Base-by-base conservation (phyloP, 30 jellyfish, hydroid and myxozoan species). In the Mastigias papua region DNA sequence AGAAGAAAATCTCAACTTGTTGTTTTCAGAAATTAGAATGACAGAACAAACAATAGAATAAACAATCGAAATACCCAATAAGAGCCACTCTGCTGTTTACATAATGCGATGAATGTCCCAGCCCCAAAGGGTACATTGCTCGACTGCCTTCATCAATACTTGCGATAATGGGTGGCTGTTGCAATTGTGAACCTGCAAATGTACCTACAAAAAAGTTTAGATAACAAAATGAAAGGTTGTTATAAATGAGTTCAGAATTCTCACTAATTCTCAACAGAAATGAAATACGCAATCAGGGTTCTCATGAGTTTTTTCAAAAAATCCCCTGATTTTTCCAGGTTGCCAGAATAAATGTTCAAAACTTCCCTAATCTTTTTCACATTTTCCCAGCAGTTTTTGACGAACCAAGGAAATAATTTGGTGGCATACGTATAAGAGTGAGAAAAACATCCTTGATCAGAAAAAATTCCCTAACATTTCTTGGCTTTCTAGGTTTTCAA, bases 31-130 rank as follows among this genome's bases (percentile, higher is more conserved):
- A 37, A 3, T 3, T 37, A 37, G 11, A 6, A 37, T 37, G 6
- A 11, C 54, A 3, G 54, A 37, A n/a, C n/a, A n/a, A n/a, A n/a
- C n/a, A n/a, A 37, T 37, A 37, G 54, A 37, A 37, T 37, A 11
- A 51, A 51, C 16, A 21, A 17, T 5, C 5, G 32, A 32, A 80
- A 4, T 46, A 89, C 97, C 99, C 99, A 28, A 94, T 83, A 13
- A 94, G 91, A 22, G 95, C 99, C 19, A 90, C 89, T 73, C 99
- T 71, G 76, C 86, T 46, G 85, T 86, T 94, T 2, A 89, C 97
- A 62, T 94, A 94, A 69, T 85, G 87, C 27, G 91, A 65, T n/a
- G 97, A 89, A 74, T 94, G 99, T 10, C 94, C 96, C 42, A 94
- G 89, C n/a, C 95, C 97, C 54, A 86, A 72, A 19, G 99, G 99